These are phyloP conservation scores for Pomphorhynchus laevis DNA, from an alignment of 1,140 invertebrate genomes.

Conservation along the genomic window DNA sequence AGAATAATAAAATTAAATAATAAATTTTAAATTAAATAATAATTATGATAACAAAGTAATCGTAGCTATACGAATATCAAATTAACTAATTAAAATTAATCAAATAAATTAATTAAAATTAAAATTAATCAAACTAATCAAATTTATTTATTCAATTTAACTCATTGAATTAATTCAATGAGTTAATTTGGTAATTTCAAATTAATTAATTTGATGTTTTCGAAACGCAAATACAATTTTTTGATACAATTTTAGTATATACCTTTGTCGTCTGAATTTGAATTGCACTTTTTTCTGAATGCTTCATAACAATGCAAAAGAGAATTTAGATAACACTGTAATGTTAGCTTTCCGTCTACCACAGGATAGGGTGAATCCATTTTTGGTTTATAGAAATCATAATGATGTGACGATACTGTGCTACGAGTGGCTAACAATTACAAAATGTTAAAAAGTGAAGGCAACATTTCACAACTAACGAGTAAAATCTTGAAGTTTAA, in stretches of 20 bases:
- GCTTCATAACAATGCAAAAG: constrained; percentile 59
- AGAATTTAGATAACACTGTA: constrained; percentile 61
- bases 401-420: constrained; percentile 59
- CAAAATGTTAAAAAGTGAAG: no score
- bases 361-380: constrained; percentile 59
- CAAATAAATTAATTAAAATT: no score
- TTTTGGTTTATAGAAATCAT: constrained; percentile 95
- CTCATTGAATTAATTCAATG: no score
- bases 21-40: no score
- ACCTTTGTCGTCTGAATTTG: constrained; percentile 4
- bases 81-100: no score
- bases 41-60: no score
- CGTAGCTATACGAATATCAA: no score
- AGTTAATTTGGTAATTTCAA: constrained; percentile 1
- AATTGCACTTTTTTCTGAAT: constrained; percentile 35
- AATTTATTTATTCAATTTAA: no score
- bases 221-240: neutral
- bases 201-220: constrained; percentile 4
- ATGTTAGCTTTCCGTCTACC: constrained; percentile 71
- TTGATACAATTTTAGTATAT: constrained; percentile 9
- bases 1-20: no score
- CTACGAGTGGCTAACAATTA: constrained; percentile 31
- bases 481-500: no score
- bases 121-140: no score
- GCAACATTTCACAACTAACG: no score